Base-by-base conservation (phyloP, 2,888 invertebrate genomes). In the Cordilura impudica region DNA sequence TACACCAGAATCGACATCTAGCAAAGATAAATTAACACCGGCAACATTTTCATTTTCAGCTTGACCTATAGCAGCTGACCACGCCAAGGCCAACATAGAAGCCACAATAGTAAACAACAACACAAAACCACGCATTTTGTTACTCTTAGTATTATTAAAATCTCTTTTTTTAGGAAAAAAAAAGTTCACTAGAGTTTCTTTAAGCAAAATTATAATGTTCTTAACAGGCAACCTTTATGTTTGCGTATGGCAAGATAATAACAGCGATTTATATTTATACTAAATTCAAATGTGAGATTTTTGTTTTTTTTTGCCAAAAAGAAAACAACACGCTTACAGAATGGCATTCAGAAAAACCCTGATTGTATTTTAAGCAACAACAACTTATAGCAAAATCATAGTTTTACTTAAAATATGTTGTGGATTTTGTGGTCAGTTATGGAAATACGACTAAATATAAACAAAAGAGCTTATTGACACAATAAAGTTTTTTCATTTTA, bases 1-100 rank as follows among this genome's bases (percentile, higher is more conserved):
- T 45, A 60, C 63, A 16, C 54, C 63, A 4, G 78, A 77, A 73
- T 84, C 84, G 26, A 81, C 83, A 8, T 71, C 72, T 29, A 83
- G 54, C 5, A 84, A 65, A 4, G 51, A 53, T 39, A 14, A 26
- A 4, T 54, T 58, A 2, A 8, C 51, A 51, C 66, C 75, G 78
- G 72, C 78, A 65, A 29, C 31, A 29, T 70, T 56, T 26, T 21
- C 56, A 2, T 60, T 58, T 39, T 49, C 49, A 35, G 35, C 31
- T 29, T 71, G 70, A n/a, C 47, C 73, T 0, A 77, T 19, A 31
- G 58, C 54, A 10, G 66, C 72, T 2, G 63, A 53, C 53, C 67
- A 54, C 8, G 26, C 39, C 71, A 71, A 35, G 8, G 66, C 54
- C 65, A 79, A 43, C 6, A 35, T 19, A 10, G 56, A 79, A 26